phyloP scores from a whole-genome alignment of 2,888 invertebrate species.

The Subacronicta megacephala region DNA sequence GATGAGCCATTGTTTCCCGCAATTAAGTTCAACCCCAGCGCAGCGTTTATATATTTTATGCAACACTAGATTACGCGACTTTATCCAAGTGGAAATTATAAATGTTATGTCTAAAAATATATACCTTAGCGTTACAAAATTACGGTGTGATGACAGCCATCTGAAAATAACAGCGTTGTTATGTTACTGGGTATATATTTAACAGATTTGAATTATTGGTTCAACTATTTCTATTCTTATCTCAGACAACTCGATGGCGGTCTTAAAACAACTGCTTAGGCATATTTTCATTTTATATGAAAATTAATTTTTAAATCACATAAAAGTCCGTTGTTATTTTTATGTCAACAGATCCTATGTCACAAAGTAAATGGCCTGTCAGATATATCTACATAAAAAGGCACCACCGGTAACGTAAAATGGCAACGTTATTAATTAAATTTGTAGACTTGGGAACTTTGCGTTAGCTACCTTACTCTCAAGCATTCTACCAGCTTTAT shows the following conservation, averaged over 20 bases:
- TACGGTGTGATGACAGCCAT: background rate
- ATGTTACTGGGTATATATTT: background rate
- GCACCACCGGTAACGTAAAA: background rate
- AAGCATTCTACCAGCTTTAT: background rate
- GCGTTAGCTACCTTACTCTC: too few species aligned
- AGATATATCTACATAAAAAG: background rate
- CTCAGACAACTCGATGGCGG: constrained; percentile 16
- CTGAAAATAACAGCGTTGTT: background rate
- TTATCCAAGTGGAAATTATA: constrained; percentile 7
- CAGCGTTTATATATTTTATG: constrained; percentile 25
- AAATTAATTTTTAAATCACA: too few species aligned
- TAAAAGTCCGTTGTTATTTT: constrained; percentile 30
- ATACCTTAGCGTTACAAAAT: background rate
- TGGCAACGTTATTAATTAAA: background rate
- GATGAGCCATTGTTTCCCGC: constrained; percentile 28
- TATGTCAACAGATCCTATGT: constrained; percentile 11
- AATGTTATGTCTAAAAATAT: constrained; percentile 1
- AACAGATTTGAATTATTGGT: background rate
- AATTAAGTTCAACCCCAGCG: constrained; percentile 22
- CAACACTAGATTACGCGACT: constrained; percentile 12
- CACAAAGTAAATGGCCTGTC: background rate
- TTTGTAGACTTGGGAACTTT: too few species aligned
- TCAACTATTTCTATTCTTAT: constrained; percentile 12
- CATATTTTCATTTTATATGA: too few species aligned
- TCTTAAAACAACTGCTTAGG: constrained; percentile 18